Evolutionary conservation across 2,113 vertebrate species (phyloP), one percentile per base, ranked within the genome.

Genomic region (Hydropotes inermis): DNA sequence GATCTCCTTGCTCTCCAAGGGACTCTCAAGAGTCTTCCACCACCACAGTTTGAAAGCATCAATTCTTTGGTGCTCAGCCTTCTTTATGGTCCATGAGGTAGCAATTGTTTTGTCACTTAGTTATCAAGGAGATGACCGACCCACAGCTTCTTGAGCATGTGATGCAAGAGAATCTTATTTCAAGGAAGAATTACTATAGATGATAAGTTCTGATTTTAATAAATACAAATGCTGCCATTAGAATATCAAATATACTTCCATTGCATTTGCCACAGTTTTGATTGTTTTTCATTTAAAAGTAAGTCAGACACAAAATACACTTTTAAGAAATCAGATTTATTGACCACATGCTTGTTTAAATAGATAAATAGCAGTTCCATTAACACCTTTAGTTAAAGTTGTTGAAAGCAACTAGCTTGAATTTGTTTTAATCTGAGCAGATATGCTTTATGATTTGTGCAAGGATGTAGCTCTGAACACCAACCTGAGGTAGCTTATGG

Each of bases 271-370:
- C 9, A 11, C 33, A 36, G 92, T 27, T 36, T 28, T 50, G 16
- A 78, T n/a, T 92, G 28, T 83, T 94, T 50, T 64, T 25, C 76
- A 67, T 89, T 89, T 87, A 83, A 83, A 91, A 93, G 57, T 52
- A 76, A 87, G 55, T 84, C 45, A 87, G 36, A 87, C 14, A 92
- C 47, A 87, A 70, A 91, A 36, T 92, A 60, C 1, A 67, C 30
- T 67, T 92, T 86, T 64, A 67, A 88, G 52, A 90, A 87, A 61
- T 70, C 7, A 95, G 9, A 10, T 7, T 81, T 88, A 52, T 43
- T 36, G 9, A 95, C 15, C 33, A 55, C n/a, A 47, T 74, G 6
- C 15, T 79, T 64, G 36, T 6, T 13, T 25, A 67, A 58, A 45
- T 19, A 67, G 45, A 27, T 36, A 21, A 55, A 23, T 11, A 78